A percentile compares a stretch with the other conserved stretches of the same genome.
These are phyloP conservation scores for Selenia dentaria DNA, from an alignment of 2,888 invertebrate genomes.

Conservation along the genomic window DNA sequence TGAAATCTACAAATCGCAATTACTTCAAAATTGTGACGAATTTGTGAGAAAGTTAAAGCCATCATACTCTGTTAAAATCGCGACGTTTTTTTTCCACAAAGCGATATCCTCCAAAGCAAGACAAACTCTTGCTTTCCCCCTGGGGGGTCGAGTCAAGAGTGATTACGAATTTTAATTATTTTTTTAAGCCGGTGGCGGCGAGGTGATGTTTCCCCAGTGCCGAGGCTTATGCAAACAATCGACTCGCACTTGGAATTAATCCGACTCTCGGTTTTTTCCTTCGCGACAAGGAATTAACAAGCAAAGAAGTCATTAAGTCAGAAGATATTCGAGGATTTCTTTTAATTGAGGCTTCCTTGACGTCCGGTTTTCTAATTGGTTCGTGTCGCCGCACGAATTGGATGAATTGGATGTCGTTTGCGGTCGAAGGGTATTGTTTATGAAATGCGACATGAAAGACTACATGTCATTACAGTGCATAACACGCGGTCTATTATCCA, in stretches of 20 bases:
- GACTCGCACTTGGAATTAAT: conserved; percentile 84
- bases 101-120: conserved; percentile 45
- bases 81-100: conserved; percentile 37
- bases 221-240: conserved; percentile 84
- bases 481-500: conserved; percentile 74
- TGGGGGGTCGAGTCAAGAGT: conserved; percentile 79
- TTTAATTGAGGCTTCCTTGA: conserved; percentile 81
- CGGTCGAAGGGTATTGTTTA: conserved; percentile 37
- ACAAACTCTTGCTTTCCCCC: conserved; percentile 57
- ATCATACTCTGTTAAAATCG: conserved; percentile 48
- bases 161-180: conserved; percentile 85
- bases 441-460: conserved; percentile 51
- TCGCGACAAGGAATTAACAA: conserved; percentile 84
- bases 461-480: conserved; percentile 72
- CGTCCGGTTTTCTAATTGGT: conserved; percentile 80
- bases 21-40: conserved; percentile 55
- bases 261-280: conserved; percentile 77
- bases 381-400: conserved; percentile 69
- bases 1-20: conserved; percentile 61
- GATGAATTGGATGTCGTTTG: conserved; percentile 64
- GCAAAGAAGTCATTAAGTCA: conserved; percentile 84
- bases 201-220: conserved; percentile 81
- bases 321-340: conserved; percentile 81
- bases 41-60: conserved; percentile 54
- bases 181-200: conserved; percentile 83